Conservation (phyloP, 2,888 invertebrate species). For the Euzetes globulus region DNA sequence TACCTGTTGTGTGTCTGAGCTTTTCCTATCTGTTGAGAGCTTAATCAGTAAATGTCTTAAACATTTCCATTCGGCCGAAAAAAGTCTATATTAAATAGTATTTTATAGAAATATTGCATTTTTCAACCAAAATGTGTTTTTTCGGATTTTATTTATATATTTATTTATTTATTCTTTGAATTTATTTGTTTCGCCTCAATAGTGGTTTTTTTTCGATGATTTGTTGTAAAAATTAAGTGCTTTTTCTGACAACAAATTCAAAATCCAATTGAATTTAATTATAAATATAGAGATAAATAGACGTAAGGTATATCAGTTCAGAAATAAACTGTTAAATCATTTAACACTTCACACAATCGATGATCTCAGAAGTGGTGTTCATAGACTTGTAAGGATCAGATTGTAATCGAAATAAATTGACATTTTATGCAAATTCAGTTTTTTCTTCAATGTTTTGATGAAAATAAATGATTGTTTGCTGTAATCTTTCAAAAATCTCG, state of each 20-base stretch:
- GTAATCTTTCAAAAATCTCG: background rate
- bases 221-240: background rate
- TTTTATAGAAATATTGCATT: no score
- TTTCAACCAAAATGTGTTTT: no score
- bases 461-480: background rate
- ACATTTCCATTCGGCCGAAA: no score
- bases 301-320: no score
- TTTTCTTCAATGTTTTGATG: background rate
- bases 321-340: background rate
- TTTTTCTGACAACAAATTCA: background rate
- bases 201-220: background rate
- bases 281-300: constrained; percentile 8
- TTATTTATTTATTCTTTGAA: background rate
- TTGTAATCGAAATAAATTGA: background rate
- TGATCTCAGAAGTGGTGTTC: no score
- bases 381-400: no score
- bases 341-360: background rate
- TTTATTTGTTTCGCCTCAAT: background rate
- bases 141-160: background rate
- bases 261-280: background rate
- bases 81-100: no score
- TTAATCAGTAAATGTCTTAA: no score
- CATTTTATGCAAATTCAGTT: background rate
- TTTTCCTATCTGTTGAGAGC: background rate
- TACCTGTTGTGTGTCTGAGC: background rate